Evolutionary conservation across 1,140 invertebrate genomes (phyloP), one percentile per base, ranked within the genome.

Genomic region (Drosophila kepulauana): DNA sequence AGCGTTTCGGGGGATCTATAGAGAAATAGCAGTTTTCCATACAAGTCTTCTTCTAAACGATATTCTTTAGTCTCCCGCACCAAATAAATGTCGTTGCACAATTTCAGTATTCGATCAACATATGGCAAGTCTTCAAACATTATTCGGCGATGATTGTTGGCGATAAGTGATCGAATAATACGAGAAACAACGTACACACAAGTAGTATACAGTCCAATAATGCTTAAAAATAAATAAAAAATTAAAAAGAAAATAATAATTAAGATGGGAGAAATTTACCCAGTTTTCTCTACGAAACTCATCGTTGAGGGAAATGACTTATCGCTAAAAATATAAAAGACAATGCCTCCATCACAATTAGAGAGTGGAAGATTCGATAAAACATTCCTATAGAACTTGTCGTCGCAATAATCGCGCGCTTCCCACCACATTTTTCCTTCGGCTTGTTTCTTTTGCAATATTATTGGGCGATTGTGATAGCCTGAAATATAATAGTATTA

Each of bases 61-160:
- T 99, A 95, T 91, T 99, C 98, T 25, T 96, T 94, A 48, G 97
- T 98, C 94, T 99, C 99, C 11, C 99, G 95, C 1, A 99, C 99
- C 81, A 99, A 94, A 92, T 99, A 99, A 75, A 99, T 98, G 92
- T 99, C 98, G 61, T 98, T 94, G 91, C 98, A 99, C 1, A 99
- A 95, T 92, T 97, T 95, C n/a, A 99, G 94, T 41, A 99, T 95
- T 82, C 98, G 94, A 93, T 99, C 98, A 2, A 99, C 98, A 93
- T 98, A 97, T 1, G 97, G 97, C 93, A 99, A 94, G 91, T 99
- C 98, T 79, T 98, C 97, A 94, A 99, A 99, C 96, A 99, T 99
- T 72, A 99, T 99, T 92, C 96, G 96, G 73, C 95, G 95, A 66
- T 96, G 97, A 78, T 97, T 95, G 43, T 96, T 97, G 10, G 96